These are phyloP conservation scores for Clostera curtula DNA, from an alignment of 2,888 invertebrate genomes.

Conservation along the genomic window DNA sequence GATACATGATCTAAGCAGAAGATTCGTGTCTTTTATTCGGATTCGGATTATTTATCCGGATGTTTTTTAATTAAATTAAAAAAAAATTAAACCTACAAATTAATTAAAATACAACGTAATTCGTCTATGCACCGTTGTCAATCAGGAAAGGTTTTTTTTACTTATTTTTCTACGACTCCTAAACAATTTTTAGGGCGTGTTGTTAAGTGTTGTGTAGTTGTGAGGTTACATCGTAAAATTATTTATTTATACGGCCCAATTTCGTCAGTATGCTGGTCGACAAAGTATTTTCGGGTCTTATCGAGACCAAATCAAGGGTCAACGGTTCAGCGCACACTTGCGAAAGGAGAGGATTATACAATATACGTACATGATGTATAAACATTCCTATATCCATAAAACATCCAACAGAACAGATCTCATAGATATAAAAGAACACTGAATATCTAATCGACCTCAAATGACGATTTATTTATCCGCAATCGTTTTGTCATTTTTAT, in stretches of 20 bases:
- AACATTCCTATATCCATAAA: neutral
- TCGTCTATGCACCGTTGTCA: conserved; percentile 31
- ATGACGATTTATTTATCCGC: too few species aligned
- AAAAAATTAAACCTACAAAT: too few species aligned
- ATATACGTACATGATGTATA: conserved; percentile 1
- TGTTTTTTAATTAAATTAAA: too few species aligned
- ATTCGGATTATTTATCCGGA: too few species aligned
- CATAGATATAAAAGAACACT: too few species aligned
- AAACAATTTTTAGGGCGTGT: conserved; percentile 48
- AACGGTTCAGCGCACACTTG: conserved; percentile 60
- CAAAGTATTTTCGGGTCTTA: conserved; percentile 68
- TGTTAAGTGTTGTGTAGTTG: conserved; percentile 57
- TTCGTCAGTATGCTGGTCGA: conserved; percentile 58
- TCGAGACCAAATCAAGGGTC: conserved; percentile 67
- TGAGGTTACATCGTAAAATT: conserved; percentile 59
- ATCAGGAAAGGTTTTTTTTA: conserved; percentile 35
- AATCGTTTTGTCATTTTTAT: too few species aligned
- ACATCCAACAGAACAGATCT: neutral
- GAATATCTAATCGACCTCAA: too few species aligned
- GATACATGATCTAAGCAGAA: too few species aligned
- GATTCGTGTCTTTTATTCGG: too few species aligned
- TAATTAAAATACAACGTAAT: too few species aligned
- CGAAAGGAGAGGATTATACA: conserved; percentile 38
- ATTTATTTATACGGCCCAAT: conserved; percentile 70
- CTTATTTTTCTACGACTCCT: conserved; percentile 40